Evolutionary conservation across 2,888 invertebrate species (phyloP), one percentile per base, ranked within the genome.

Genomic region (Papilio gigon): DNA sequence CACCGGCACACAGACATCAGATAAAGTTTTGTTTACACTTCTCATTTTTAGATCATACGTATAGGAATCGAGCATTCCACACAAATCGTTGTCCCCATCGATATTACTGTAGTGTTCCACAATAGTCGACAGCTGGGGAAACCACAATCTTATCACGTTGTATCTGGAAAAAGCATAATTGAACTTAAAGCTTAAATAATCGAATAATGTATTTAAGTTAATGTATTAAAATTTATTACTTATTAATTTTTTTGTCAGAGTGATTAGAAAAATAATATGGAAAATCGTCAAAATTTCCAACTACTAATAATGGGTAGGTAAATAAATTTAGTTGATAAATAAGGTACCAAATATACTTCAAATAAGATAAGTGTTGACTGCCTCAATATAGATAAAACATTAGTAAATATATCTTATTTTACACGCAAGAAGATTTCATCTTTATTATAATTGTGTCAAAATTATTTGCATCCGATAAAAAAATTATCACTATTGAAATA

Each of bases 71-170:
- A 92, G 67, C 80, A 91, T 84, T 0, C 74, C 73, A 53, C 91
- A 92, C 0, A 91, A 69, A 42, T 89, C 85, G 40, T 84, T 79
- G 6, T 73, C 76, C 0, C 75, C 76, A 1, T 72, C 75, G 12
- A 67, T 44, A 1, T 72, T 73, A 0, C 80, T 82, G 72, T 87
- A 88, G 56, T 90, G 84, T 50, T 92, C 91, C 1, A 89, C 87
- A 6, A 91, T 84, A 0, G 91, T 86, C 0, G 91, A 91, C 1
- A 92, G 67, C 71, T 92, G 91, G 0, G 91, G 91, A 25, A 84
- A 92, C 91, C 91, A 92, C 4, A 91, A 74, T 12, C 91, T 78
- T 27, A 88, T 70, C 1, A 90, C 79, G 63, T 90, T 91, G 74
- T 87, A 89, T 71, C 90, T 90, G 78, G 25, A 78, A 83, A 70